Evolutionary conservation across 2,888 invertebrate genomes (phyloP).

Genomic region (Frankliniella fusca): DNA sequence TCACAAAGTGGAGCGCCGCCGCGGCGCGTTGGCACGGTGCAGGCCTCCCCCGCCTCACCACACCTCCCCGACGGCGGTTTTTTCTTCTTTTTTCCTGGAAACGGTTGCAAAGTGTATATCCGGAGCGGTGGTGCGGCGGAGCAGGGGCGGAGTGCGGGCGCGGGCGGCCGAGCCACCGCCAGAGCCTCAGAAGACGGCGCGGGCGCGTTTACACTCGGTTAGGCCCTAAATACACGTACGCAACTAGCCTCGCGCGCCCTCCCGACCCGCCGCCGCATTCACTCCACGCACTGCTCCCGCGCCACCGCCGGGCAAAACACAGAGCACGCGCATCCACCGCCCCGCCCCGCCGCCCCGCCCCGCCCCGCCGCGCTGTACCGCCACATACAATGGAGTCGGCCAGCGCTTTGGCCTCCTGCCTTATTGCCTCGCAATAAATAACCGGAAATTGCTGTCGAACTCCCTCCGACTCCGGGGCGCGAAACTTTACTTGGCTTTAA

Average conservation of each 20-base stretch:
- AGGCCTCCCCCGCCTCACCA: neutral
- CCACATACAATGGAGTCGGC: no score
- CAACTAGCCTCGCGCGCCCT: neutral
- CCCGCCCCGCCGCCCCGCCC: neutral
- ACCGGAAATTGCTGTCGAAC: slow-evolving; percentile 26
- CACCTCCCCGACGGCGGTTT: neutral
- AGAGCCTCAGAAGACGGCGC: neutral
- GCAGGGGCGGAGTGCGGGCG: neutral
- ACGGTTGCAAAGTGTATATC: no score
- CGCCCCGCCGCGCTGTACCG: neutral
- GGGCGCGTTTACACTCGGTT: neutral
- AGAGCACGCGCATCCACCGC: neutral
- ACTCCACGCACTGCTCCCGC: neutral
- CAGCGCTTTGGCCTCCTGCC: neutral
- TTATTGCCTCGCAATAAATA: slow-evolving; percentile 9
- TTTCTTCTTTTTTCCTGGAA: neutral
- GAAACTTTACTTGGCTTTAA: slow-evolving; percentile 20
- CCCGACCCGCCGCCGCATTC: neutral
- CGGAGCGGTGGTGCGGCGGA: no score
- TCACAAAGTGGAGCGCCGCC: neutral
- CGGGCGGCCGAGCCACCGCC: neutral
- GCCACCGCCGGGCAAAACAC: neutral
- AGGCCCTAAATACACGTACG: neutral
- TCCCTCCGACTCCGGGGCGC: neutral
- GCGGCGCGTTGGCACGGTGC: neutral